phyloP scores from a whole-genome alignment of 2,888 invertebrate genomes.

The Urechis unicinctus region DNA sequence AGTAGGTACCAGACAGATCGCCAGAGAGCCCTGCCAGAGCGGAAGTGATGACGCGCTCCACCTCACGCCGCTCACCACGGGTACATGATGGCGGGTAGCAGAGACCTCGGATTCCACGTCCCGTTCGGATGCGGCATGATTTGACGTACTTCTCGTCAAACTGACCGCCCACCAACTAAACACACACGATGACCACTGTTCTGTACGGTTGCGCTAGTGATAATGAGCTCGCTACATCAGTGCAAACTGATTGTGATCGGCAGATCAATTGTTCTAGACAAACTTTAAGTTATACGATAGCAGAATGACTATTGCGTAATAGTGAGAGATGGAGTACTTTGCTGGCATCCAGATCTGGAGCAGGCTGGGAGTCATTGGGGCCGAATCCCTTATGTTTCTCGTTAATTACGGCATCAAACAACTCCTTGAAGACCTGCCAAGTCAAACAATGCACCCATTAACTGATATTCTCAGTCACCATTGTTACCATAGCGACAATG shows the following conservation, averaged over 20 bases:
- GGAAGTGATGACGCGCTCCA: conserved; percentile 19
- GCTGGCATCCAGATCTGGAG: conserved; percentile 13
- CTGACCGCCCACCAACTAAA: conserved; percentile 21
- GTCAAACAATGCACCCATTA: too few species aligned
- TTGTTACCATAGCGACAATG: too few species aligned
- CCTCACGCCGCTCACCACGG: conserved; percentile 27
- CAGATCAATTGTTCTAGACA: too few species aligned
- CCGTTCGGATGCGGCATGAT: conserved; percentile 24
- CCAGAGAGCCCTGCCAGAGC: conserved; percentile 20
- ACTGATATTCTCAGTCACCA: too few species aligned
- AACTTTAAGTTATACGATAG: too few species aligned
- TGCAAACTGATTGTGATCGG: too few species aligned
- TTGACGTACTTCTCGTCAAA: conserved; percentile 25
- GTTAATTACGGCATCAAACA: conserved; percentile 20
- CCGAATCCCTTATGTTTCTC: conserved; percentile 17
- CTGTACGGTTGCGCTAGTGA: too few species aligned
- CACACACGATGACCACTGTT: too few species aligned
- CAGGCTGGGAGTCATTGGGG: conserved; percentile 18
- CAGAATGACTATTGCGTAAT: too few species aligned
- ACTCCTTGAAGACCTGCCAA: conserved; percentile 16
- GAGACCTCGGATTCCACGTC: conserved; percentile 24
- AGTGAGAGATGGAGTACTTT: too few species aligned
- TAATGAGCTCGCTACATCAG: too few species aligned
- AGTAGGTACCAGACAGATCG: conserved; percentile 24
- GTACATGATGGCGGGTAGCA: conserved; percentile 24